Evolutionary conservation across 1,140 invertebrate genomes (phyloP).

Genomic region (Catajapyx aquilonaris): DNA sequence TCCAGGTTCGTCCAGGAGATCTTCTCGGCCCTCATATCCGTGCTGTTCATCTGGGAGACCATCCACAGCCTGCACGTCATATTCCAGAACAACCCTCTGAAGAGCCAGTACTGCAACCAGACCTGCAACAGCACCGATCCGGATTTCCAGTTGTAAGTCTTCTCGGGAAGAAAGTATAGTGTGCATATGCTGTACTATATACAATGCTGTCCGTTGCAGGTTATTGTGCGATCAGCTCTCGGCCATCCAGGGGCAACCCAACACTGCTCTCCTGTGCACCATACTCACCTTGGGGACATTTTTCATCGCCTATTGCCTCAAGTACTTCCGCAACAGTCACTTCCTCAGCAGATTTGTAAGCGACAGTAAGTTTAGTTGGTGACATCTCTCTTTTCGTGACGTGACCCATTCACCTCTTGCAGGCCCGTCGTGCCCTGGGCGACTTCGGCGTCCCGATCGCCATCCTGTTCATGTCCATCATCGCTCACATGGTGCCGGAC

Average conservation of each 20-base stretch:
- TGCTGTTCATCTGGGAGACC: constrained; percentile 82
- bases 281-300: constrained; percentile 37
- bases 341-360: constrained; percentile 38
- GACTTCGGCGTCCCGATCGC: constrained; percentile 28
- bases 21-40: constrained; percentile 80
- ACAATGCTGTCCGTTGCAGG: neutral
- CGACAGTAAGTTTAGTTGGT: constrained; percentile 22
- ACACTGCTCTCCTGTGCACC: constrained; percentile 33
- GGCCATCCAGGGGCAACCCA: constrained; percentile 20
- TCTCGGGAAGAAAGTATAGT: neutral
- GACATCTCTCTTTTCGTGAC: neutral
- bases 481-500: too few species aligned
- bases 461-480: constrained; percentile 21
- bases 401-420: constrained; percentile 1
- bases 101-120: neutral
- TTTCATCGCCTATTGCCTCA: constrained; percentile 31
- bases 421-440: constrained; percentile 29
- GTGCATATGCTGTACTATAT: neutral
- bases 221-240: constrained; percentile 1
- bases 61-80: constrained; percentile 41
- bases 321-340: constrained; percentile 34
- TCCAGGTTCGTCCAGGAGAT: constrained; percentile 95
- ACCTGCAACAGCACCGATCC: neutral
- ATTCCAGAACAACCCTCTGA: neutral
- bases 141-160: neutral